Base-by-base conservation (phyloP, 1,140 invertebrate species). In the Belonocnema kinseyi region DNA sequence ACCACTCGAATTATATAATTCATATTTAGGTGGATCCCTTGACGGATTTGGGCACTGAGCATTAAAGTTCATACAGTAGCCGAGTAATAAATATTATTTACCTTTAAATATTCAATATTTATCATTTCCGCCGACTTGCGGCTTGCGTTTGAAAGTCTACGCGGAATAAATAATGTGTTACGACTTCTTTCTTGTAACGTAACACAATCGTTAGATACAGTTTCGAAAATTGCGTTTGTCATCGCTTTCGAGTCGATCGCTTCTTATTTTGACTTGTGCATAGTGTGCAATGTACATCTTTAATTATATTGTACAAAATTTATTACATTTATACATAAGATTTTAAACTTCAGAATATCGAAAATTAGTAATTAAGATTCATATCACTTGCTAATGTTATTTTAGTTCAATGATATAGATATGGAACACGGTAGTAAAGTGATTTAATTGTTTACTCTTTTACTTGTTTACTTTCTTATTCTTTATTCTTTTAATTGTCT, bases 41-140 rank as follows among this genome's bases (percentile, higher is more conserved):
- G 61, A n/a, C 26, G 13, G 13, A 66, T 40, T 46, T 66, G 61
- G 61, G 61, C 61, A 66, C 61, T 66, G 26, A 66, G 26, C 61
- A 66, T 66, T 66, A 66, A 66, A 46, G 33, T 40, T 46, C 61
- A 46, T 66, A 66, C 61, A 66, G 61, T 66, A 66, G 33, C 61
- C 61, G 61, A 66, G 61, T 66, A 66, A 66, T 66, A 66, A 66
- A 66, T 66, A 46, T 66, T 66, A 66, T 66, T 66, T 66, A 66
- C 61, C 61, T 33, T 26, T 66, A 66, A 66, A 66, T 66, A 66
- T 66, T 46, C 26, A 66, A 66, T 66, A 66, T 66, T 66, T 40
- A 16, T 66, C 16, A 66, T 40, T 66, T 66, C 14, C 26, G 6
- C 61, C 14, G 61, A n/a, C 26, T 66, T 66, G 61, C 61, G 61